These are phyloP conservation scores for Syritta pipiens DNA, from an alignment of 2,888 invertebrate genomes.

Conservation along the genomic window DNA sequence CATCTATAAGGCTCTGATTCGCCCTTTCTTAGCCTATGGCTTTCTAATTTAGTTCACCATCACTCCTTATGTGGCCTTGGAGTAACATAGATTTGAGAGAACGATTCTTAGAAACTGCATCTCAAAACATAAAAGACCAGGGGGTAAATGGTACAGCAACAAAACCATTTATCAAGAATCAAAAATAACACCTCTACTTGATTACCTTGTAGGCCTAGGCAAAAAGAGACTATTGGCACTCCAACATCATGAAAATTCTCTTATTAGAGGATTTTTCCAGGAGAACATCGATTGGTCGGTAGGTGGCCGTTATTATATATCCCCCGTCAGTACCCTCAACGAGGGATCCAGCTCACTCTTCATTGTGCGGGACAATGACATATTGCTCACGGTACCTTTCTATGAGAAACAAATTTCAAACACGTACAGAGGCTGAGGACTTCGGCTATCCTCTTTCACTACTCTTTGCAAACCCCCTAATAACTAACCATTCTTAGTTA, in stretches of 20 bases:
- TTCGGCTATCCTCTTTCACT: no score
- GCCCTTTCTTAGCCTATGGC: background rate
- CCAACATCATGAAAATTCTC: background rate
- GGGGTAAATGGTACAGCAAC: slow-evolving; percentile 6
- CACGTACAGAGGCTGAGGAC: background rate
- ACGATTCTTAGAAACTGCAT: background rate
- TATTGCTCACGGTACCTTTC: background rate
- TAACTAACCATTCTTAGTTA: no score
- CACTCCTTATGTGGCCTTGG: background rate
- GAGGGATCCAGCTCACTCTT: background rate
- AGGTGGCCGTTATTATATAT: background rate
- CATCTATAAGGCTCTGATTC: slow-evolving; percentile 4
- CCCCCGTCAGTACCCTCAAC: background rate
- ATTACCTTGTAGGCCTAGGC: background rate
- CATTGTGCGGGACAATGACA: background rate
- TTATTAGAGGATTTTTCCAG: background rate
- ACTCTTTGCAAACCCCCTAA: no score
- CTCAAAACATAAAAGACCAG: background rate
- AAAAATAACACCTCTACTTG: background rate
- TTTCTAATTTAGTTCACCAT: background rate
- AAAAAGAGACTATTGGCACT: background rate
- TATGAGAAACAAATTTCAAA: background rate
- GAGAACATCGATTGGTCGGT: background rate
- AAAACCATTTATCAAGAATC: background rate
- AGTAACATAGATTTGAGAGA: background rate